Conservation (phyloP, 2,797 vertebrate genomes). For the Ambastaia sidthimunki region DNA sequence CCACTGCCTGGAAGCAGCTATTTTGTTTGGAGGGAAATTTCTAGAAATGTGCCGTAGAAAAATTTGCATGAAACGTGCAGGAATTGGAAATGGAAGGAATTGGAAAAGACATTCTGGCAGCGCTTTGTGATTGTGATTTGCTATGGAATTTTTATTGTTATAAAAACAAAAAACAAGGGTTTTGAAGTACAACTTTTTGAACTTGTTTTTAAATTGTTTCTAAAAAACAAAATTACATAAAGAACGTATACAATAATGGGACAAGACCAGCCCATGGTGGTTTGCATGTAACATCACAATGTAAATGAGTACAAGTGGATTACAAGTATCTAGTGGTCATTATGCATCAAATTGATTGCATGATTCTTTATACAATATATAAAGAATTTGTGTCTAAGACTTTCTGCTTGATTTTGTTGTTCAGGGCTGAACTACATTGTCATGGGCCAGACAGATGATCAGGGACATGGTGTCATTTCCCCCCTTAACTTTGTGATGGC, state of each 20-base stretch:
- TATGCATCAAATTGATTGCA: not conserved
- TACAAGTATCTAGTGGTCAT: too few relatives aligned
- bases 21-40: slow-evolving; percentile 28
- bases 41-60: slow-evolving; percentile 31
- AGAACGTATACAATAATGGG: too few relatives aligned
- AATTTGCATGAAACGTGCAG: slow-evolving; percentile 32
- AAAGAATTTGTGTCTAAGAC: not conserved
- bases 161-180: slow-evolving; percentile 12
- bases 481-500: slow-evolving; percentile 83
- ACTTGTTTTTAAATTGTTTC: not conserved
- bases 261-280: too few relatives aligned
- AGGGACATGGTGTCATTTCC: slow-evolving; percentile 79
- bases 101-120: not conserved
- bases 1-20: slow-evolving; percentile 21
- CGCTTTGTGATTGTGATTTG: not conserved
- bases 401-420: not conserved
- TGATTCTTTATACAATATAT: not conserved
- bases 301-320: not conserved
- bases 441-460: slow-evolving; percentile 84
- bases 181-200: not conserved
- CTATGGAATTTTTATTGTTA: not conserved
- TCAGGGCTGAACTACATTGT: slow-evolving; percentile 87
- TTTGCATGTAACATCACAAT: too few relatives aligned
- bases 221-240: too few relatives aligned
- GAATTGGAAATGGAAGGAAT: not conserved